Base-by-base conservation (phyloP, 2,113 vertebrate species). In the Leptobrachium ailaonicum region DNA sequence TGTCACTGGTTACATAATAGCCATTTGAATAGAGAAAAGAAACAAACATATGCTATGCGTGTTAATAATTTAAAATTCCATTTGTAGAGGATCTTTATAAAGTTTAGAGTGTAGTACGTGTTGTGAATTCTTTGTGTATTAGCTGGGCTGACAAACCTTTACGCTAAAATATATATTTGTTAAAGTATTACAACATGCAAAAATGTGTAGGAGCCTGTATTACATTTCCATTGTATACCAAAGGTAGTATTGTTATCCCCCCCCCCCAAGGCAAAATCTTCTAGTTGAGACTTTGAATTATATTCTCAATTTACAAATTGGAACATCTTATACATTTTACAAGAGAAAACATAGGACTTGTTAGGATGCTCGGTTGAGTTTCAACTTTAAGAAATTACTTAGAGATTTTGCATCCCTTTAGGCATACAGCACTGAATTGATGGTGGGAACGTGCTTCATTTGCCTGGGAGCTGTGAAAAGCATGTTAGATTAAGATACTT, bases 1-100 rank as follows among this genome's bases (percentile, higher is more conserved):
- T 78, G 68, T 78, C 76, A 77, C 53, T 40, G 54, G 7, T 63
- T 78, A 50, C 56, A 53, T 41, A 70, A 12, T 41, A 20, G 41
- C 20, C n/a, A 70, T 69, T 14, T 14, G 13, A 56, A 66, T 68
- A 9, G 3, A 6, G 11, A 54, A 43, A 6, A 11, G 40, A 44
- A 32, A n/a, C n/a, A 44, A 2, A 44, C 73, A 40, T n/a, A 11
- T 66, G 62, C 20, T 54, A n/a, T 10, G 11, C 2, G 13, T 60
- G 3, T 60, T 60, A 60, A 60, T 60, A 1, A 60, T 60, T 60
- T 12, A 60, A 2, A 13, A 32, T 32, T 32, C 20, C 20, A 32
- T 32, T 32, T 32, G 56, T 60, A 14, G 9, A 1, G 56, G 56
- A 14, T 60, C 56, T 64, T 2, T 64, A 40, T 20, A 64, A 64